phyloP scores from a whole-genome alignment of 2,113 vertebrate genomes.

The Panurus biarmicus region DNA sequence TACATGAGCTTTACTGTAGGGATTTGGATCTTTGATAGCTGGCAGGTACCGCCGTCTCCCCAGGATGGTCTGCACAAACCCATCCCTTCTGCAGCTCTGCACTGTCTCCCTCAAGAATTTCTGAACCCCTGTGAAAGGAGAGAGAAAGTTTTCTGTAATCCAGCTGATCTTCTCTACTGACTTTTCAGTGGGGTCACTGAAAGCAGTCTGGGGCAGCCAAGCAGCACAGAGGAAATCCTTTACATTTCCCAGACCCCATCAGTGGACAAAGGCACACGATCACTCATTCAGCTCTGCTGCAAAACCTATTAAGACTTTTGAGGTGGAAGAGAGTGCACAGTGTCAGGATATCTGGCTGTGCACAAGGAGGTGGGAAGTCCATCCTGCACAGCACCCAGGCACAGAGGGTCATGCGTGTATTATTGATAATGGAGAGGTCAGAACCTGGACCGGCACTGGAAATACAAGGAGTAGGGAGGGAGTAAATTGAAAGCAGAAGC shows the following conservation, averaged over 20 bases:
- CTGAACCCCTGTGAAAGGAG: constrained; percentile 80
- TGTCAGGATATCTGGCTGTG: not conserved
- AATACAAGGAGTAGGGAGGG: not conserved
- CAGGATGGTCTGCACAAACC: constrained; percentile 90
- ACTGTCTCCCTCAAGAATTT: constrained; percentile 86
- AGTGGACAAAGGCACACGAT: not conserved
- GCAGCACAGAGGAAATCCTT: not conserved
- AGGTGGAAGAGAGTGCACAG: not conserved
- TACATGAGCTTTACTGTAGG: constrained; percentile 87
- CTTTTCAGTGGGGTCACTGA: not conserved
- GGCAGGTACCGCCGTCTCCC: constrained; percentile 89
- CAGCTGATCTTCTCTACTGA: not conserved
- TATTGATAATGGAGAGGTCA: not conserved
- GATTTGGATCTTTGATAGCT: constrained; percentile 83
- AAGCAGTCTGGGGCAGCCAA: not conserved
- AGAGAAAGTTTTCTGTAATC: not conserved
- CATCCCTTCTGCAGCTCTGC: constrained; percentile 81
- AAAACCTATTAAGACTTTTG: not conserved
- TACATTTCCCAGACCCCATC: not conserved
- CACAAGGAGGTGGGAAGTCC: not conserved
- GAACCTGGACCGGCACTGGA: not conserved
- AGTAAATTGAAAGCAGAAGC: constrained; percentile 22
- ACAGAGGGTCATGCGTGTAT: not conserved
- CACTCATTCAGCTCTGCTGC: not conserved
- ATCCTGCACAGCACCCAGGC: not conserved